A percentile compares a stretch with the other conserved stretches of the same genome.
These are phyloP conservation scores for Hemiprocne comata DNA, from an alignment of 2,113 vertebrate genomes.

Conservation along the genomic window DNA sequence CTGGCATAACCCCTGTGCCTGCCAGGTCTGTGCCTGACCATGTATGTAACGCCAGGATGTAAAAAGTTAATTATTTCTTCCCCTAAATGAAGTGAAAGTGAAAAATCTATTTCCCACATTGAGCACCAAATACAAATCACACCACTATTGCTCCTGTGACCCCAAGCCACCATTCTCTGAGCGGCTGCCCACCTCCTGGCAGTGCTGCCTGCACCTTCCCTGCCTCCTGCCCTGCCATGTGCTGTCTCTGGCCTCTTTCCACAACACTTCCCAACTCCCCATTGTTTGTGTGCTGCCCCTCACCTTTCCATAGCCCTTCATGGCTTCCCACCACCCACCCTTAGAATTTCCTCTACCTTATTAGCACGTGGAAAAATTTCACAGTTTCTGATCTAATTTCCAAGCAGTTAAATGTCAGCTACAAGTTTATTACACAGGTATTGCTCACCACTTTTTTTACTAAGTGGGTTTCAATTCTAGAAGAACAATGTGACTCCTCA, in stretches of 20 bases:
- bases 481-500: background rate
- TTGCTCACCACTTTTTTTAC: background rate
- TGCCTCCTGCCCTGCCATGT: background rate
- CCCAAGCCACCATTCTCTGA: background rate
- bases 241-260: background rate
- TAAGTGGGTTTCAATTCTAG: background rate
- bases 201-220: background rate
- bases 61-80: background rate
- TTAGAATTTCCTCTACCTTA: background rate
- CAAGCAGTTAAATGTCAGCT: background rate
- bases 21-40: background rate
- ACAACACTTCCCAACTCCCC: background rate
- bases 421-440: background rate
- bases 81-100: background rate
- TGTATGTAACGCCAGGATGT: accelerated
- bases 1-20: background rate
- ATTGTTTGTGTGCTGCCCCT: background rate
- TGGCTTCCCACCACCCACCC: background rate
- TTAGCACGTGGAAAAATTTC: background rate
- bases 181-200: background rate
- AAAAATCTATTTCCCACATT: background rate
- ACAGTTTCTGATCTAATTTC: background rate
- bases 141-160: background rate
- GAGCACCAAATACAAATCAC: background rate
- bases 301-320: background rate